Evolutionary conservation across 2,113 vertebrate species (phyloP), one percentile per base, ranked within the genome.

Genomic region (Micronycteris hirsuta): DNA sequence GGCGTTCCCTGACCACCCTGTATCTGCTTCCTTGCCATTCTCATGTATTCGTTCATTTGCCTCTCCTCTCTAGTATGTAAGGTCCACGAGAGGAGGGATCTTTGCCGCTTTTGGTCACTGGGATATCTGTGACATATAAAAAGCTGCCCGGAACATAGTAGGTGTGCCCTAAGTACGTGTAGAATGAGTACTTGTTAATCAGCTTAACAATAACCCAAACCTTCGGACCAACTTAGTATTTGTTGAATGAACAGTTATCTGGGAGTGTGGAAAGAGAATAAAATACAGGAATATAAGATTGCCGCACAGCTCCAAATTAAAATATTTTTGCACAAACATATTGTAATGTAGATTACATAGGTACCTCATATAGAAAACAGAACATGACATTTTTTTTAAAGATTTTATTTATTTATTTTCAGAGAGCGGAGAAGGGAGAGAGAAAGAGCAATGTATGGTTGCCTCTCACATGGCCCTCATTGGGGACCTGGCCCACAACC

Each of bases 161-260:
- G 13, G 13, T 65, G 24, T 8, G 76, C 14, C 54, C 26, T 65
- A 67, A 92, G 17, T 58, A 67, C 13, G 49, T 54, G 15, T 33
- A 61, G 56, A 95, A 70, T 93, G 43, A 63, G 17, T 83, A 56
- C 88, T 85, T 82, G 49, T 92, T 92, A 58, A 58, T 58, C 56
- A 58, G 56, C 22, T 58, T 58, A 58, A 58, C 22, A 24, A 58
- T 58, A 58, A 58, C 56, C 20, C 56, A 58, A 58, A 58, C 56
- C 22, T 24, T 58, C 9, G 0, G 56, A 58, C 56, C 56, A 58
- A 24, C 56, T 58, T 9, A 58, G 22, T 87, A 49, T 91, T 85
- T 89, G 49, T 86, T 92, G 47, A 89, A 41, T 76, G 41, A 94
- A 81, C 86, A 81, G n/a, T 92, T 54, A 36, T 67, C n/a, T 89